Percentiles rank a stretch among this genome's conserved stretches.
Conservation (phyloP, 2,113 vertebrate species). For the Nesoenas mayeri region DNA sequence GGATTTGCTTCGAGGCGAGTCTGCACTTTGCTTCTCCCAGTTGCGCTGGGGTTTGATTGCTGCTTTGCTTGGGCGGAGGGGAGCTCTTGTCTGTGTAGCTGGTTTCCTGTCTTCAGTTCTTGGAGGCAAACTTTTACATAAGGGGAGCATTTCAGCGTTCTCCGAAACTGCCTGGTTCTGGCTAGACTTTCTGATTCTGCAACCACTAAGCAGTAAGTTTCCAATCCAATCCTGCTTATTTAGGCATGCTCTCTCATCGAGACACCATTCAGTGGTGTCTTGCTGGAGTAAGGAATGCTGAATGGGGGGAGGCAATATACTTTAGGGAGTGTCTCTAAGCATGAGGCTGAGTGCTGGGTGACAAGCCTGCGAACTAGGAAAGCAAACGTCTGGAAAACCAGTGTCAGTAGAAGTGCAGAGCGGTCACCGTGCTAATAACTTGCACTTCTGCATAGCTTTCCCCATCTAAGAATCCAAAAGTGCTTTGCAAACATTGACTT, state of each 20-base stretch:
- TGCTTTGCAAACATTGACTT: conserved; percentile 53
- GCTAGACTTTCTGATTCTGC: conserved; percentile 55
- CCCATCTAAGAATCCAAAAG: conserved; percentile 16
- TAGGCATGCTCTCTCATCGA: conserved; percentile 42
- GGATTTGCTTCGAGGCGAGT: background rate
- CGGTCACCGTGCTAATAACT: background rate
- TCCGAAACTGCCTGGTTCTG: conserved; percentile 54
- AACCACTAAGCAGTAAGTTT: conserved; percentile 57
- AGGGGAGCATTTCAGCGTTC: conserved; percentile 47
- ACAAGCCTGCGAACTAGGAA: background rate
- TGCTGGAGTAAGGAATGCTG: conserved; percentile 59
- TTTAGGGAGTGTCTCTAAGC: conserved; percentile 54
- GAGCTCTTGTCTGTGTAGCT: conserved; percentile 33
- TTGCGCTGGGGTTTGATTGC: background rate
- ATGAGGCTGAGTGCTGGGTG: conserved; percentile 39
- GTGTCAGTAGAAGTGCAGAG: conserved; percentile 16
- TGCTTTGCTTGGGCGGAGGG: conserved; percentile 32
- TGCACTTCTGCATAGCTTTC: conserved; percentile 7
- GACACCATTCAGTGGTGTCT: conserved; percentile 46
- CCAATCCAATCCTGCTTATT: conserved; percentile 59
- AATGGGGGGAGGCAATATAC: conserved; percentile 29
- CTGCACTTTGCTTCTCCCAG: background rate
- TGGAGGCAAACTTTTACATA: conserved; percentile 39
- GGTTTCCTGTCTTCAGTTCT: conserved; percentile 58
- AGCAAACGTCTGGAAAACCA: conserved; percentile 44